These are phyloP conservation scores for Oryzias woworae DNA, from an alignment of 2,113 vertebrate species.

Conservation along the genomic window DNA sequence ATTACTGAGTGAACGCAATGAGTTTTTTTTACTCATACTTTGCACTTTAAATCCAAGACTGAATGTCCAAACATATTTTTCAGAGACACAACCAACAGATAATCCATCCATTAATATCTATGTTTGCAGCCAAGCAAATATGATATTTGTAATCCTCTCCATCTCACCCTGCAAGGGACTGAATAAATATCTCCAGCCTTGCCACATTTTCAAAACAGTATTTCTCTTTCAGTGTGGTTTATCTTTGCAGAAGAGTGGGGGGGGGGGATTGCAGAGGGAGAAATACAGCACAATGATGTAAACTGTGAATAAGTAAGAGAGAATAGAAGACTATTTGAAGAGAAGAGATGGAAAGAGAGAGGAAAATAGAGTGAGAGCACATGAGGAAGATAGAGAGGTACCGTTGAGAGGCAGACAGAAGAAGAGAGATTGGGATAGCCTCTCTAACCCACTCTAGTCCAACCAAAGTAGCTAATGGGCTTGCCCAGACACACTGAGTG, in stretches of 20 bases:
- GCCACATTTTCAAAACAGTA: slow-evolving; percentile 31
- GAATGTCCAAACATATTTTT: slow-evolving; percentile 30
- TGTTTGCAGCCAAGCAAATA: slow-evolving; percentile 60
- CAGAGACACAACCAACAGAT: slow-evolving; percentile 33
- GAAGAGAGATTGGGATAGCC: slow-evolving; percentile 52
- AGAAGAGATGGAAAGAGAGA: slow-evolving; percentile 19
- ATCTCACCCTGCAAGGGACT: slow-evolving; percentile 40
- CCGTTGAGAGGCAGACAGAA: slow-evolving; percentile 26
- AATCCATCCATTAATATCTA: slow-evolving; percentile 55
- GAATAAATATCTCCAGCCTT: slow-evolving; percentile 51
- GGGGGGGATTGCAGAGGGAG: background rate
- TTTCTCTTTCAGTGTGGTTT: slow-evolving; percentile 49
- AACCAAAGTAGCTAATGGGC: slow-evolving; percentile 73
- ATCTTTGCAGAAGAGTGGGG: slow-evolving; percentile 9
- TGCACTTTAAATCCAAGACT: slow-evolving; percentile 6
- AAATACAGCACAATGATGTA: slow-evolving; percentile 19
- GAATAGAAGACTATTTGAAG: slow-evolving; percentile 36
- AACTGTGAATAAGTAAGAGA: slow-evolving; percentile 41
- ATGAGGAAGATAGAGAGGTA: slow-evolving; percentile 28
- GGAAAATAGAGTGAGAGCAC: slow-evolving; percentile 28
- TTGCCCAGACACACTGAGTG: slow-evolving; percentile 69
- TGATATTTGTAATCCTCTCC: slow-evolving; percentile 62
- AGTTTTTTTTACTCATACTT: slow-evolving; percentile 34
- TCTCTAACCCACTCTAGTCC: slow-evolving; percentile 57
- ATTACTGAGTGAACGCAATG: background rate